A percentile compares a stretch with the other conserved stretches of the same genome.
Evolutionary conservation across 1,140 invertebrate species (phyloP).

Genomic region (Bilobella aurantiaca): DNA sequence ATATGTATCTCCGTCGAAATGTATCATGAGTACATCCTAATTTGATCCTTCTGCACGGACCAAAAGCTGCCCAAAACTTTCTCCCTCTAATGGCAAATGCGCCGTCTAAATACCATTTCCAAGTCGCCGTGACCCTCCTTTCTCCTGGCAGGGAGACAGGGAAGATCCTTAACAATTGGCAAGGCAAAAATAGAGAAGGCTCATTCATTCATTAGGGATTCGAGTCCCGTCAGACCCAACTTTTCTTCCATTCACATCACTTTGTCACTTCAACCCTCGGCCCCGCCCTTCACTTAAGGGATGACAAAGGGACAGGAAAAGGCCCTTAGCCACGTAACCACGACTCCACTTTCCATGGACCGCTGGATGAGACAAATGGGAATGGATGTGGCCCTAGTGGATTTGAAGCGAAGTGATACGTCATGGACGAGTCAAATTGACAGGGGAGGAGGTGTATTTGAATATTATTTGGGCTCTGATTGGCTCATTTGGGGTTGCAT

Average conservation of each 20-base stretch:
- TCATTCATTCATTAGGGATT: slow-evolving; percentile 25
- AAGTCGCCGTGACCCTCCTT: neutral
- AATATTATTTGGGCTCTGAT: neutral
- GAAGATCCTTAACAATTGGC: neutral
- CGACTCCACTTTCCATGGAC: neutral
- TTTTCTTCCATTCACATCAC: slow-evolving; percentile 1
- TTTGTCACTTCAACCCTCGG: slow-evolving; percentile 2
- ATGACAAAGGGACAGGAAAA: slow-evolving; percentile 1
- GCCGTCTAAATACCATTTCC: slow-evolving; percentile 2
- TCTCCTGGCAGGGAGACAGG: too few species aligned
- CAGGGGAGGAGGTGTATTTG: slow-evolving; percentile 13
- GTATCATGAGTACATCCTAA: slow-evolving; percentile 33
- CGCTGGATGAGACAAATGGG: slow-evolving; percentile 16
- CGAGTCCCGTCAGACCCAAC: slow-evolving; percentile 10
- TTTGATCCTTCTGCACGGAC: slow-evolving; percentile 23
- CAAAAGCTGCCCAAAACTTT: neutral
- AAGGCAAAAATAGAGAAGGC: neutral
- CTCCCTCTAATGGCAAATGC: neutral
- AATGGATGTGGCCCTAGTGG: slow-evolving; percentile 35
- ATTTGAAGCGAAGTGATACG: slow-evolving; percentile 29
- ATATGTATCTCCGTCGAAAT: neutral
- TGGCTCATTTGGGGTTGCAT: neutral
- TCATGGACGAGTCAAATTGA: slow-evolving; percentile 32
- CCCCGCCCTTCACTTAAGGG: slow-evolving; percentile 10
- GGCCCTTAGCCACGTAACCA: neutral